Conservation (phyloP, 2,113 vertebrate species). For the Macrotis lagotis region DNA sequence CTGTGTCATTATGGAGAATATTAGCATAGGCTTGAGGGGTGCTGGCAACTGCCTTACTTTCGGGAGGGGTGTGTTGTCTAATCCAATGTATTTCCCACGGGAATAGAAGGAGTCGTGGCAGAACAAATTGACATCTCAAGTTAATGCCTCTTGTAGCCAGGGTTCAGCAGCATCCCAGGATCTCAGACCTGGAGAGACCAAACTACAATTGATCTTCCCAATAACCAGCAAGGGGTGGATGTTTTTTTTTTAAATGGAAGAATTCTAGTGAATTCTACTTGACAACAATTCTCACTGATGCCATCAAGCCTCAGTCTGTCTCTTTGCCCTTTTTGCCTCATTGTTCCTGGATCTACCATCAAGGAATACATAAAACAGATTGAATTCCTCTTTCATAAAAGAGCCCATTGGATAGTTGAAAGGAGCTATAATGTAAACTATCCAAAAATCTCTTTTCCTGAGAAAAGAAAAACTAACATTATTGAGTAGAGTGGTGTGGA, state of each 20-base stretch:
- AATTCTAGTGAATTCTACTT: neutral
- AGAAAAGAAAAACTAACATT: neutral
- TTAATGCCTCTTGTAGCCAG: neutral
- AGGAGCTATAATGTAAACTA: neutral
- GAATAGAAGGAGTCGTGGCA: slow-evolving; percentile 11
- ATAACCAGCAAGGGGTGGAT: neutral
- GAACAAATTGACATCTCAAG: neutral
- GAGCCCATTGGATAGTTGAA: neutral
- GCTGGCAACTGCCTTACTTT: neutral
- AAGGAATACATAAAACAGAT: neutral
- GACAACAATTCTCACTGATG: neutral
- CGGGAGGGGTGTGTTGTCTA: neutral
- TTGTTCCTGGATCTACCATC: neutral
- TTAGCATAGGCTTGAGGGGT: neutral
- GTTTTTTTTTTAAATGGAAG: too few relatives aligned
- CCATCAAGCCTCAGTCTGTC: neutral
- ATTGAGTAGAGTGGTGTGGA: neutral
- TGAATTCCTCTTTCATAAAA: neutral
- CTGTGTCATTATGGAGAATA: slow-evolving; percentile 1
- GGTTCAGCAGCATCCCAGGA: neutral
- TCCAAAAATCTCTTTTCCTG: neutral
- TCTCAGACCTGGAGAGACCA: too few relatives aligned
- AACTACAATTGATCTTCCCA: neutral
- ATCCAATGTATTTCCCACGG: slow-evolving; percentile 60
- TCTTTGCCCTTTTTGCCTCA: neutral